Evolutionary conservation across 2,797 vertebrate species (phyloP).

Genomic region (Gobionotothen gibberifrons): DNA sequence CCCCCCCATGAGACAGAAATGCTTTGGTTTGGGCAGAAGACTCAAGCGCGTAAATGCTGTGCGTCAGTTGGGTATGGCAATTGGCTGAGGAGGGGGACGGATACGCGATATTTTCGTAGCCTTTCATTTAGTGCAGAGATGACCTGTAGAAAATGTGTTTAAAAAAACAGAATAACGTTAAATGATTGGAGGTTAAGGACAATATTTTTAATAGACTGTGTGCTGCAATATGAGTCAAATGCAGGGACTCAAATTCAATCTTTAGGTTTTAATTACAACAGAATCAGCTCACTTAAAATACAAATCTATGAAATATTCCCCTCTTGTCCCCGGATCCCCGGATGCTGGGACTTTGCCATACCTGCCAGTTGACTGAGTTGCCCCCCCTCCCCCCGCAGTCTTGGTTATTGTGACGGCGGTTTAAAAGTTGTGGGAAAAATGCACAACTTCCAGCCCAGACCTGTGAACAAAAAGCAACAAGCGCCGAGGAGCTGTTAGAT

Average conservation of each 20-base stretch:
- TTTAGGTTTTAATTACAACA: too few species aligned
- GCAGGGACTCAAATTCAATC: too few species aligned
- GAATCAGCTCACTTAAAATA: too few species aligned
- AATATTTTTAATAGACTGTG: not conserved
- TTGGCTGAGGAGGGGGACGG: conserved; percentile 17
- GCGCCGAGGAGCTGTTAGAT: conserved; percentile 53
- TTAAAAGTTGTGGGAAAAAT: conserved; percentile 25
- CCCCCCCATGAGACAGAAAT: conserved; percentile 10
- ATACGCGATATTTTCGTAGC: conserved; percentile 12
- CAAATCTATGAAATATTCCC: not conserved
- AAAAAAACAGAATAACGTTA: not conserved
- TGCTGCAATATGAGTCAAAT: too few species aligned
- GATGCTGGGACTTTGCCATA: conserved; percentile 32
- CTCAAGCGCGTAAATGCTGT: conserved; percentile 27
- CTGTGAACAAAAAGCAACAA: conserved; percentile 49
- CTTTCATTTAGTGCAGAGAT: not conserved
- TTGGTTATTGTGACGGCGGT: not conserved
- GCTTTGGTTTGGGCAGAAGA: conserved; percentile 31
- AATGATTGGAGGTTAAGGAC: not conserved
- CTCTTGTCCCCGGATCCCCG: not conserved
- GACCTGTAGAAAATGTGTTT: not conserved
- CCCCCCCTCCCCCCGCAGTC: not conserved
- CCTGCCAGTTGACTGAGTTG: not conserved
- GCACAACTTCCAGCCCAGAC: conserved; percentile 37
- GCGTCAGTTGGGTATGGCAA: conserved; percentile 49